Evolutionary conservation across 2,797 vertebrate species (phyloP), one percentile per base, ranked within the genome.

Genomic region (Enteromius anoplus): DNA sequence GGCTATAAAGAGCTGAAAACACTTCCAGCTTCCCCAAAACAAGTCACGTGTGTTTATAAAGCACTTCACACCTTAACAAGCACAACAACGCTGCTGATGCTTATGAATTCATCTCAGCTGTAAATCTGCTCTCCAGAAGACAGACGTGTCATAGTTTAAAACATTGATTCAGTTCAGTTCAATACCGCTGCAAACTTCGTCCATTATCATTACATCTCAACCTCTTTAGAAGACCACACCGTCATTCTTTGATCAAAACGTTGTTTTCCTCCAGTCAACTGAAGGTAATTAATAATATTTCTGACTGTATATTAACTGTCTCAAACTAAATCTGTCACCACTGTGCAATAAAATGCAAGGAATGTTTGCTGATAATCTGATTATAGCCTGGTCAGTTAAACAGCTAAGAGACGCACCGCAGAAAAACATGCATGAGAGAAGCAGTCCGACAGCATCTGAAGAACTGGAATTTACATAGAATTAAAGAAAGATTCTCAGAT

Each of bases 391-490:
- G 26, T 14, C 2, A 64, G 29, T 32, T 32, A 10, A 37, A 65
- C 40, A 40, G 40, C 40, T 65, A 65, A 49, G 2, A 0, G 0
- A 72, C 32, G 70, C 26, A 51, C 26, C 4, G n/a, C 2, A 60
- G 37, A 29, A 14, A 62, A 14, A 32, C 47, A 51, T 2, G 32
- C 34, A 68, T 7, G 12, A 32, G 5, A 29, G 15, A 32, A 70
- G 19, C 0, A 4, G 9, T 47, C n/a, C 1, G 3, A 14, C n/a
- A 45, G 10, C 69, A 19, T 47, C 42, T 29, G 45, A 71, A 19
- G 23, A 49, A 14, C 71, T n/a, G 47, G n/a, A 73, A 53, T 73
- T 37, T n/a, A 55, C 71, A 53, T 73, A n/a, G 2, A 55, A 73
- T 73, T 53, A 73, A 37, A 15, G 19, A 14, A 14, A 37, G n/a